Base-by-base conservation (phyloP, 37 sponge, comb jelly and placozoan species). In the Chondrilla cf. caribensis region DNA sequence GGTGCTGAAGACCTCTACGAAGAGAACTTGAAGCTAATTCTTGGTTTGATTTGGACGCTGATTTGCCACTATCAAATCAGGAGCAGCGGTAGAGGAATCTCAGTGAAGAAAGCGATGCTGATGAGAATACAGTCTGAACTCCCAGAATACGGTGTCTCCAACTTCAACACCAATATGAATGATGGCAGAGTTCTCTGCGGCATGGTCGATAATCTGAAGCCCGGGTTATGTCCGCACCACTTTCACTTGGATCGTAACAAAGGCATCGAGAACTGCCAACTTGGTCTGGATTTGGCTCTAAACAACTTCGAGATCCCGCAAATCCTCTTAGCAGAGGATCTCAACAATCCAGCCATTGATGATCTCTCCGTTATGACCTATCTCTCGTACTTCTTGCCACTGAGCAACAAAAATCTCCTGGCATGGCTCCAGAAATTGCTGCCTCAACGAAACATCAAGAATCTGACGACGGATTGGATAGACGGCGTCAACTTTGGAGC, bases 121-220 rank as follows among this genome's bases (percentile, higher is more conserved):
- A 88, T 83, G 66, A 95, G 99, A 93, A 62, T 96, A 26, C 59
- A 86, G 59, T 89, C 90, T 0, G 84, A 86, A 38, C 84, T 96
- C 37, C 94, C 94, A 0, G 90, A 89, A n/a, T 65, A 78, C 58
- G 83, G 76, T 17, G 76, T 94, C 28, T 78, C 42, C 14, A 96
- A 96, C 81, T 96, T 96, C 90, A 94, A 89, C 38, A 96, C 87
- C 28, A 92, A 96, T 81, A 94, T 94, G 97, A 96, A 94, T 55
- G 84, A 86, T 60, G 97, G 97, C 6, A 58, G 82, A 1, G 87
- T 89, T 8, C 92, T 96, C 19, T 96, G 95, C 35, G 88, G 92
- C 2, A 86, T 96, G 0, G 86, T 96, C 14, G 90, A 96, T 70
- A 79, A 81, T 17, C 80, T 96, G 0, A 44, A 85, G 43, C 95